These are phyloP conservation scores for Chrysolina oricalcia DNA, from an alignment of 2,888 invertebrate species.

Conservation along the genomic window DNA sequence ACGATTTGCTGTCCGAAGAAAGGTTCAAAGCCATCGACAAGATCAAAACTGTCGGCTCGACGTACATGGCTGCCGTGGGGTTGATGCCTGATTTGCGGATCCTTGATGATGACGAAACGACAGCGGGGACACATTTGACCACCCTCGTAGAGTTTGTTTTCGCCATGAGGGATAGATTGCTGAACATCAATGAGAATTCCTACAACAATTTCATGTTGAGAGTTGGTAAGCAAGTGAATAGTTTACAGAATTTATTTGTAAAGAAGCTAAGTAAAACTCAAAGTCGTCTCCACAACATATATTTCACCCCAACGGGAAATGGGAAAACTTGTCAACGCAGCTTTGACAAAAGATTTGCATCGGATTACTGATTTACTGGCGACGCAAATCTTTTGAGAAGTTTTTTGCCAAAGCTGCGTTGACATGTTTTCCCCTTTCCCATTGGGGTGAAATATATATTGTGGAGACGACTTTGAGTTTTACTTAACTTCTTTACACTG, in stretches of 20 bases:
- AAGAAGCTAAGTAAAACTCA: no score
- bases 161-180: constrained; percentile 88
- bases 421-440: no score
- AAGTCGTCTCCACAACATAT: no score
- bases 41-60: constrained; percentile 94
- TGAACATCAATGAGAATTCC: constrained; percentile 92
- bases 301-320: no score
- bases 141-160: constrained; percentile 92
- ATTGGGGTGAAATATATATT: no score
- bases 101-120: constrained; percentile 79
- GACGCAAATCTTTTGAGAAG: no score
- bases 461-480: no score
- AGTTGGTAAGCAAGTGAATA: constrained; percentile 78
- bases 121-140: constrained; percentile 81
- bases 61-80: constrained; percentile 95
- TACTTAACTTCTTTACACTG: no score
- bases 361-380: no score
- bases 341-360: no score
- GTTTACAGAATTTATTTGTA: background rate
- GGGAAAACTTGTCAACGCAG: no score
- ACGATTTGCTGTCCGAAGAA: constrained; percentile 91
- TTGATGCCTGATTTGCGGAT: constrained; percentile 87
- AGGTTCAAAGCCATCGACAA: constrained; percentile 89
- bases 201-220: constrained; percentile 94
- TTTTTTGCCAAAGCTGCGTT: no score